A percentile compares a stretch with the other conserved stretches of the same genome.
Conservation (phyloP, 2,113 vertebrate genomes). For the Centropus unirufus region DNA sequence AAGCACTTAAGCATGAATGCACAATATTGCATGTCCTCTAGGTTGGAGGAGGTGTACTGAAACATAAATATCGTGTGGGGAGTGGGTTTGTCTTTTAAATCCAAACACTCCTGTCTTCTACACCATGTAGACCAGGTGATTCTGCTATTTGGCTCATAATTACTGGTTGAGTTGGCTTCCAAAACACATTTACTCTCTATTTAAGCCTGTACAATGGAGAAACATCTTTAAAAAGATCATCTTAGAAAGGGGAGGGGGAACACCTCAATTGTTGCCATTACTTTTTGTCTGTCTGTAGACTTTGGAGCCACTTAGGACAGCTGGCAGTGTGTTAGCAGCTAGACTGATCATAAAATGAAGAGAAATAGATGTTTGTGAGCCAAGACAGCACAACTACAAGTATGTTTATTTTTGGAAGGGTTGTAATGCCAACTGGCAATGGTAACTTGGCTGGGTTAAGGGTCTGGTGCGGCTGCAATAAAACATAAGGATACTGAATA, state of each 20-base stretch:
- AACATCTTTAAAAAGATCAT: neutral
- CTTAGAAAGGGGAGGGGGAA: neutral
- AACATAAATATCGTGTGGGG: neutral
- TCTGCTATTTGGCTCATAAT: fast-evolving
- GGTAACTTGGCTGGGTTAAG: slow-evolving; percentile 14
- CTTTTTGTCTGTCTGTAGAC: neutral
- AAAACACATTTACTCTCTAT: neutral
- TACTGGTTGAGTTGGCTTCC: neutral
- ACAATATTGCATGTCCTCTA: neutral
- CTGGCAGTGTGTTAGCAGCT: neutral
- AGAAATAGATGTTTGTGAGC: slow-evolving; percentile 16
- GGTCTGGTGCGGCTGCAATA: slow-evolving; percentile 40
- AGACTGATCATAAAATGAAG: neutral
- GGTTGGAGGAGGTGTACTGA: neutral
- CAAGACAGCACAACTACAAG: slow-evolving; percentile 23
- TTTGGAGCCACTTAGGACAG: neutral
- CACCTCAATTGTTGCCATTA: neutral
- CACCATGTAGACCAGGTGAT: fast-evolving
- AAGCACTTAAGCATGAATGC: neutral
- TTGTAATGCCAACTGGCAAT: slow-evolving; percentile 48
- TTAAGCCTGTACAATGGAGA: neutral
- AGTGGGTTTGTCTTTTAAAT: neutral
- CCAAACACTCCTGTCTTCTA: neutral
- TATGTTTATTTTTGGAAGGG: slow-evolving; percentile 49
- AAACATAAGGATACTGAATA: slow-evolving; percentile 44